Evolutionary conservation across 2,797 vertebrate species (phyloP), one percentile per base, ranked within the genome.

Genomic region (Tarsius wallacei): DNA sequence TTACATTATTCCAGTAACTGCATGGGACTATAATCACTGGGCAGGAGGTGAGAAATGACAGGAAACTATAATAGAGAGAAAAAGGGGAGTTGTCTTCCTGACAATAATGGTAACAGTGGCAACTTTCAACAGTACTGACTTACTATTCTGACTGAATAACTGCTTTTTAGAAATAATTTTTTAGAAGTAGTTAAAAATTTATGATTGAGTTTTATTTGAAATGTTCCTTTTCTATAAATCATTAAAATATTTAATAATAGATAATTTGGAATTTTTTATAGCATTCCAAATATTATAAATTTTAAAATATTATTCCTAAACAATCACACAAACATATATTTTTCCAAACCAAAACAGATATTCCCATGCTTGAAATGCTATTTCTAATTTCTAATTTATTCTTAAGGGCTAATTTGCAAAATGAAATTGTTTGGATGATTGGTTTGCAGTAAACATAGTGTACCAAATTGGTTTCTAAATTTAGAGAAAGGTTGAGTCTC

Each of bases 401-500:
- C 85, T 95, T 90, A 97, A 90, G 89, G 66, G 61, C 78, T 98
- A 97, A 98, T 97, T 95, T 98, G 78, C 92, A 98, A 93, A 96
- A 96, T 81, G 80, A 98, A 98, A 98, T 96, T 97, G 96, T 95
- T 97, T 96, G 95, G 93, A 90, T 97, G 92, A 96, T 84, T 98
- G 95, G 93, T 83, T 98, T 98, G 97, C 97, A 98, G 96, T 96
- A 98, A 98, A 98, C 94, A 97, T 21, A 78, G 96, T 94, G 57
- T 87, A 98, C 88, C 86, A 98, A 98, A 98, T 83, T 97, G 91
- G 64, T 91, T 98, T 98, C 98, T 98, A 98, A 98, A 98, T 97
- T 97, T 87, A 98, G 97, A 97, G 78, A 97, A 96, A 94, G 59
- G 86, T 91, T 97, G 94, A 90, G 19, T 96, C 95, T 97, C 63